Conservation (phyloP, 2,797 vertebrate species). For the Dendrocincla tyrannina region DNA sequence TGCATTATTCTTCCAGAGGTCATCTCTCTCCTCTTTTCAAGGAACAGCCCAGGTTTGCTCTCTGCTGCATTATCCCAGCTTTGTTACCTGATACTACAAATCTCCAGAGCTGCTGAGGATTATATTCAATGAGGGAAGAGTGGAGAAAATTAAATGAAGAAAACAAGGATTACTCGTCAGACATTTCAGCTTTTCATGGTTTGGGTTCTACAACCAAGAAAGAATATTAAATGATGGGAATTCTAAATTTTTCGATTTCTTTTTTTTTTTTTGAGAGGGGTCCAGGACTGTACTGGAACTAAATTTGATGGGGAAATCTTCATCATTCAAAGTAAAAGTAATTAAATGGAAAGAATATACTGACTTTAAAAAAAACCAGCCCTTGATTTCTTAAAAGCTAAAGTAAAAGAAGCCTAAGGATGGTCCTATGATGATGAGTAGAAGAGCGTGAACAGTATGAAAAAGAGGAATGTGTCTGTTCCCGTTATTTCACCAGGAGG, state of each 20-base stretch:
- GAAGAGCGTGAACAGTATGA: neutral
- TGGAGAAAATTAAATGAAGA: neutral
- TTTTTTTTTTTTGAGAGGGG: neutral
- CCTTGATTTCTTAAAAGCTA: neutral
- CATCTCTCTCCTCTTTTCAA: neutral
- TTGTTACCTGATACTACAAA: neutral
- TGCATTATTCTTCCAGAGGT: slow-evolving; percentile 8
- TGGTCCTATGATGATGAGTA: neutral
- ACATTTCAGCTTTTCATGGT: neutral
- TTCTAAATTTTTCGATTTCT: neutral
- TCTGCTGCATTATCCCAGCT: slow-evolving; percentile 10
- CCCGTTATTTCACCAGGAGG: neutral
- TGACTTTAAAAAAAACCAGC: neutral
- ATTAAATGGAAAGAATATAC: neutral
- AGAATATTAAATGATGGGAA: neutral
- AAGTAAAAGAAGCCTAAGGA: neutral
- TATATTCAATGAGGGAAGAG: neutral
- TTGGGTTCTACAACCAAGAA: neutral
- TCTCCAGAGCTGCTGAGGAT: slow-evolving; percentile 7
- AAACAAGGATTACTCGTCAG: neutral
- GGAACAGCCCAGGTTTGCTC: neutral
- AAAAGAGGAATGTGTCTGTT: neutral
- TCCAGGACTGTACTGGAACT: neutral
- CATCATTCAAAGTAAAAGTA: neutral
- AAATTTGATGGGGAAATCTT: neutral